phyloP scores from a whole-genome alignment of 2,797 vertebrate genomes.

The Cyprinella venusta region DNA sequence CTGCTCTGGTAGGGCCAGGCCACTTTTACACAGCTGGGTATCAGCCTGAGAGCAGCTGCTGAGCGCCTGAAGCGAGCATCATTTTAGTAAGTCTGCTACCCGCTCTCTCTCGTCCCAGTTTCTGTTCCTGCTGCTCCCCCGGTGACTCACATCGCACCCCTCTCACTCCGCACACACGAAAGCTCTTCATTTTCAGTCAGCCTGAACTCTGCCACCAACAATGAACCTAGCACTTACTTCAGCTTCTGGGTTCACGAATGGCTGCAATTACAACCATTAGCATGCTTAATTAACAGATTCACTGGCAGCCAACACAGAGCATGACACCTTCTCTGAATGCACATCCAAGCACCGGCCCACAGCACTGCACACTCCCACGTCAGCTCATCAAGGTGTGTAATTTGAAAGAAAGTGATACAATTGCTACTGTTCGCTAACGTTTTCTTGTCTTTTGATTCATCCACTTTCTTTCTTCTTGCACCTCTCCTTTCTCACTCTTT shows the following conservation, averaged over 20 bases:
- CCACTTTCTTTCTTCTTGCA: neutral
- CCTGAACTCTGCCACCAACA: constrained; percentile 47
- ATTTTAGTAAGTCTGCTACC: constrained; percentile 45
- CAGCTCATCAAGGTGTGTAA: constrained; percentile 67
- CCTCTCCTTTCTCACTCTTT: neutral
- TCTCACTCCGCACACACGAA: constrained; percentile 33
- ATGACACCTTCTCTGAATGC: constrained; percentile 53
- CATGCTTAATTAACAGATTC: constrained; percentile 64
- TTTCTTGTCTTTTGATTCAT: neutral
- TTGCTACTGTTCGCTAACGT: neutral
- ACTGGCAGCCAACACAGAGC: constrained; percentile 55
- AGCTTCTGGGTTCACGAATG: constrained; percentile 60
- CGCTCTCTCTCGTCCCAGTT: constrained; percentile 26
- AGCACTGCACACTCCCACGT: constrained; percentile 69
- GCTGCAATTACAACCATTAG: constrained; percentile 57
- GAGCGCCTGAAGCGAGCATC: constrained; percentile 56
- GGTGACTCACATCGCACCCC: constrained; percentile 25
- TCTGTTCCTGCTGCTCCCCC: constrained; percentile 50
- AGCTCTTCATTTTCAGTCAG: constrained; percentile 40
- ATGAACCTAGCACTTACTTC: constrained; percentile 62
- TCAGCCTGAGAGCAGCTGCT: constrained; percentile 70
- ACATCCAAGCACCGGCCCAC: constrained; percentile 64
- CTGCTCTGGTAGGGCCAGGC: constrained; percentile 57
- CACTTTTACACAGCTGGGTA: constrained; percentile 68
- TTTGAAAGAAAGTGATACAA: constrained; percentile 52